Evolutionary conservation across 2,888 invertebrate genomes (phyloP), one percentile per base, ranked within the genome.

Genomic region (Microctonus hyperodae): DNA sequence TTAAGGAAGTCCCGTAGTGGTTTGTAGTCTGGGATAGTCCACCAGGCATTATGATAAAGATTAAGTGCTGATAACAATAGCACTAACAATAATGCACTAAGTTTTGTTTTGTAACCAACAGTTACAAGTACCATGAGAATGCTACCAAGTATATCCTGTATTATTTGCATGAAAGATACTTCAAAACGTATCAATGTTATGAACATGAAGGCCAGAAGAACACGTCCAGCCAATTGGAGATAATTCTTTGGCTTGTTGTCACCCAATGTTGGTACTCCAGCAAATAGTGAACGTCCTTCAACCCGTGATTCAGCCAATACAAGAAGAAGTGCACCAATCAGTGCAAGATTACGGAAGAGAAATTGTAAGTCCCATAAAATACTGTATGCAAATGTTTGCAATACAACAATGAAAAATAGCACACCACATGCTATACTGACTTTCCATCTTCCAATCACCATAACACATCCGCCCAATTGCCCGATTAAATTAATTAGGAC

Each of bases 361-460:
- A 99, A 99, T 84, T 97, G 97, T 81, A 97, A 84, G 84, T 99
- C 98, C 98, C 98, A 99, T 67, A 99, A 86, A 86, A 99, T 98
- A 84, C 97, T 95, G 87, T 97, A 96, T 0, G 96, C 96, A 78
- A 96, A 88, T 60, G 96, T 96, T 90, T 99, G 99, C 78, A 99
- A 86, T 59, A 96, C 91, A 59, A 99, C 98, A 77, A 98, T 98
- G 86, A 93, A 95, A 86, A 97, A 97, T 6, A 99, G 88, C 11
- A 96, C 85, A 48, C 95, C 96, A 80, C 96, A 97, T 13, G 96
- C 96, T 78, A 94, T 92, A 78, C 93, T 90, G 56, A 99, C 98
- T 85, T 92, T 92, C 83, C 92, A 92, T 84, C 98, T 89, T 70
- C 92, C 90, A 77, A 99, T 90, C 69, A 99, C 97, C 96, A 99